phyloP scores from a whole-genome alignment of 2,888 invertebrate genomes.

The Epinotia bilunana region DNA sequence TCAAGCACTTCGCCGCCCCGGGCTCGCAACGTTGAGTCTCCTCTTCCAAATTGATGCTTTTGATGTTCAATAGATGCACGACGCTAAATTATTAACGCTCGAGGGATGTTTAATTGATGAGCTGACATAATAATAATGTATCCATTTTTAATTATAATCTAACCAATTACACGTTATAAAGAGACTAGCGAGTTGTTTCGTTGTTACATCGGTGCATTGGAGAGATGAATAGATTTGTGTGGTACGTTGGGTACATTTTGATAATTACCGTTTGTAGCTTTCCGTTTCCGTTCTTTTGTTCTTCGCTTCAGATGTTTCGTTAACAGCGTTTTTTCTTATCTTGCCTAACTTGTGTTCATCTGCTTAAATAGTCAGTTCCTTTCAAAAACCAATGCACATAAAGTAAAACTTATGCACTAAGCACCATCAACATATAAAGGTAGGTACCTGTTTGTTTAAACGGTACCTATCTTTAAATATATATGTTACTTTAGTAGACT shows the following conservation, averaged over 20 bases:
- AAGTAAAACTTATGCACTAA: neutral
- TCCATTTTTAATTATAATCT: conserved; percentile 42
- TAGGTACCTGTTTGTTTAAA: neutral
- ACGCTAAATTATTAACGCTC: conserved; percentile 40
- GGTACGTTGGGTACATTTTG: conserved; percentile 84
- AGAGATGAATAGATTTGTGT: conserved; percentile 58
- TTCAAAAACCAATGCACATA: neutral
- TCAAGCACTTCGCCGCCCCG: conserved; percentile 68
- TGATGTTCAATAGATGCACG: conserved; percentile 66
- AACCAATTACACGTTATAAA: conserved; percentile 50
- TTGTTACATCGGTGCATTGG: conserved; percentile 51
- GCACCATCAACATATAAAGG: neutral
- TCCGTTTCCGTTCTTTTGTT: conserved; percentile 42
- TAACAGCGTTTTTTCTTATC: conserved; percentile 45
- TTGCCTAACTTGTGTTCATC: conserved; percentile 32
- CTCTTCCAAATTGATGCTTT: conserved; percentile 60
- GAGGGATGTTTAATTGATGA: conserved; percentile 38
- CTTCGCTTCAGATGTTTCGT: conserved; percentile 40
- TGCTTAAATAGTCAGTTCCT: neutral
- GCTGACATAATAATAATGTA: conserved; percentile 31
- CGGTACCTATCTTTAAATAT: neutral
- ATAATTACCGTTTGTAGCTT: conserved; percentile 50
- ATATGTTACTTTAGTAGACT: neutral
- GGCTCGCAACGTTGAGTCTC: conserved; percentile 73
- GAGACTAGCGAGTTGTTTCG: conserved; percentile 49